Percentiles rank a stretch among this genome's conserved stretches.
Evolutionary conservation across 2,888 invertebrate species (phyloP).

Genomic region (Carpatolechia fugitivella): DNA sequence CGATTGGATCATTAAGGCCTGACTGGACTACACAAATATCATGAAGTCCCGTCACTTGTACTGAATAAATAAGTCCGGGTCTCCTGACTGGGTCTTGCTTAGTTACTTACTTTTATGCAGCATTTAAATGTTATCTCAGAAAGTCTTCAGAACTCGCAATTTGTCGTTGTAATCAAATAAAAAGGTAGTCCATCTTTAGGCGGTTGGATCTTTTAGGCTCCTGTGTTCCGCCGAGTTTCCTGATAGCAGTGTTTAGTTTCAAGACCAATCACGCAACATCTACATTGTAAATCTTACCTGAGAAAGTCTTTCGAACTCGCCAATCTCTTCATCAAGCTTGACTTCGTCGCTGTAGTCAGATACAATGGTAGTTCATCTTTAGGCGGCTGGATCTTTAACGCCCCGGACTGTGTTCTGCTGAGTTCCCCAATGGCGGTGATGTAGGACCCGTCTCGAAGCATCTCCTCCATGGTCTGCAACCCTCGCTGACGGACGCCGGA

Average conservation of each 20-base stretch:
- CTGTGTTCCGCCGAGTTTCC: no score
- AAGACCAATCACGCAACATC: no score
- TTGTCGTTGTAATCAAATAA: conserved; percentile 89
- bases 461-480: conserved; percentile 91
- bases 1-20: no score
- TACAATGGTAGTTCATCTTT: conserved; percentile 85
- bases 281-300: conserved; percentile 74
- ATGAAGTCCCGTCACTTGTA: no score
- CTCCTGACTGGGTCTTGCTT: no score
- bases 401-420: conserved; percentile 80
- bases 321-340: conserved; percentile 85
- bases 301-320: conserved; percentile 85
- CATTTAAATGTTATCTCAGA: conserved; percentile 74
- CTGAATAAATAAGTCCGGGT: no score
- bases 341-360: conserved; percentile 88
- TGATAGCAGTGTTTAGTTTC: no score
- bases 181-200: no score
- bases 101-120: no score
- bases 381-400: conserved; percentile 86
- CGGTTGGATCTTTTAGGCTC: no score
- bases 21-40: no score
- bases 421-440: conserved; percentile 90
- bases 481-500: conserved; percentile 91
- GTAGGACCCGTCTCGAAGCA: conserved; percentile 89
- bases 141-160: conserved; percentile 86